Evolutionary conservation across 2,113 vertebrate species (phyloP).

Genomic region (Gadus chalcogrammus): DNA sequence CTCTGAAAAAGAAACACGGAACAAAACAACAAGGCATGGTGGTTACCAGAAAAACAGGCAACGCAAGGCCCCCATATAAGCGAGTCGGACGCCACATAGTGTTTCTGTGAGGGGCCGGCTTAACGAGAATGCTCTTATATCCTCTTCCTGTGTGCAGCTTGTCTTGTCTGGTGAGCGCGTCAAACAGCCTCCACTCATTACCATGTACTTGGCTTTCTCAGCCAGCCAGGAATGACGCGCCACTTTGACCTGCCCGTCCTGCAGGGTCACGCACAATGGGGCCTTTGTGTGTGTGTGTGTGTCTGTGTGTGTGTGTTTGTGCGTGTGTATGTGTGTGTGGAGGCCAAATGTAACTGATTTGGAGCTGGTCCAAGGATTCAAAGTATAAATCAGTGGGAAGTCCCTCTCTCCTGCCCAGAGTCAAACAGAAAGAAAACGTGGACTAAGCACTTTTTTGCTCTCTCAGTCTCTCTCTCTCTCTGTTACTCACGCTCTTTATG

Average conservation of each 20-base stretch:
- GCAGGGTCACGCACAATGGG: constrained; percentile 58
- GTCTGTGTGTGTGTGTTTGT: constrained; percentile 11
- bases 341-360: constrained; percentile 47
- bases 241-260: constrained; percentile 58
- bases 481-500: constrained; percentile 4
- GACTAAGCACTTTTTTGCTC: constrained; percentile 59
- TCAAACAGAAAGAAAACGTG: constrained; percentile 54
- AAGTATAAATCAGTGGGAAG: constrained; percentile 59
- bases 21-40: too few species aligned
- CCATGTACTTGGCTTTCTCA: constrained; percentile 54
- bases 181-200: constrained; percentile 49
- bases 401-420: constrained; percentile 53
- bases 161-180: not conserved
- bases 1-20: too few species aligned
- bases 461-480: constrained; percentile 6
- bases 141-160: not conserved
- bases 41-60: not conserved
- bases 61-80: not conserved
- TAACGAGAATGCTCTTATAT: not conserved
- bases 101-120: not conserved
- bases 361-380: constrained; percentile 52
- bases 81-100: not conserved
- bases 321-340: constrained; percentile 11
- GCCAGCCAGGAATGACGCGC: constrained; percentile 49
- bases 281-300: constrained; percentile 44